Conservation (phyloP, 2,113 vertebrate species). For the Hippoglossus stenolepis region DNA sequence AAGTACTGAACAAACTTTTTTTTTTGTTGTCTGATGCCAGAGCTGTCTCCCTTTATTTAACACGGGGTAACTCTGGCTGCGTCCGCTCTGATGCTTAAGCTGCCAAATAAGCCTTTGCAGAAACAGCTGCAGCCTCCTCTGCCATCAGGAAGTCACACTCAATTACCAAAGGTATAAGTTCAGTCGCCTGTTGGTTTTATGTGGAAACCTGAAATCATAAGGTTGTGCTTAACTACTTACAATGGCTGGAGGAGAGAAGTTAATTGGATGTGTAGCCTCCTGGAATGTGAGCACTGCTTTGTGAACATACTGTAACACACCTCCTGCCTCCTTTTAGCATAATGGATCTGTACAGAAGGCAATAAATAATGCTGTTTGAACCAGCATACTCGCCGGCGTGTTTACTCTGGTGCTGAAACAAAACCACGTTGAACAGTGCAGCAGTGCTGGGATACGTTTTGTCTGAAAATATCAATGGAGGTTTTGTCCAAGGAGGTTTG, state of each 20-base stretch:
- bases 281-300: slow-evolving; percentile 54
- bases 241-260: slow-evolving; percentile 41
- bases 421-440: not conserved
- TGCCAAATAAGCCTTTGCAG: slow-evolving; percentile 51
- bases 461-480: slow-evolving; percentile 38
- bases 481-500: slow-evolving; percentile 51
- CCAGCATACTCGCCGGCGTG: not conserved
- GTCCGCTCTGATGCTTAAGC: slow-evolving; percentile 20
- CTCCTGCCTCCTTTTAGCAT: slow-evolving; percentile 29
- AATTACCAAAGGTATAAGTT: slow-evolving; percentile 68
- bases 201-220: slow-evolving; percentile 61
- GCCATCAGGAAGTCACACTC: slow-evolving; percentile 79
- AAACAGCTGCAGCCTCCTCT: slow-evolving; percentile 63
- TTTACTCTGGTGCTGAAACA: not conserved
- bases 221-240: slow-evolving; percentile 49
- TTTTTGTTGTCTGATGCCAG: not conserved
- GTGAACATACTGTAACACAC: slow-evolving; percentile 31
- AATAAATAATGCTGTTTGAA: slow-evolving; percentile 17
- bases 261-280: slow-evolving; percentile 57
- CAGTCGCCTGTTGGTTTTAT: slow-evolving; percentile 44
- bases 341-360: slow-evolving; percentile 21
- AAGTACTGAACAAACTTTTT: slow-evolving; percentile 3
- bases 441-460: slow-evolving; percentile 9
- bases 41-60: slow-evolving; percentile 49
- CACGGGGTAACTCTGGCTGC: slow-evolving; percentile 49